A percentile compares a stretch with the other conserved stretches of the same genome.
Evolutionary conservation across 2,888 invertebrate species (phyloP).

Genomic region (Alcis repandata): DNA sequence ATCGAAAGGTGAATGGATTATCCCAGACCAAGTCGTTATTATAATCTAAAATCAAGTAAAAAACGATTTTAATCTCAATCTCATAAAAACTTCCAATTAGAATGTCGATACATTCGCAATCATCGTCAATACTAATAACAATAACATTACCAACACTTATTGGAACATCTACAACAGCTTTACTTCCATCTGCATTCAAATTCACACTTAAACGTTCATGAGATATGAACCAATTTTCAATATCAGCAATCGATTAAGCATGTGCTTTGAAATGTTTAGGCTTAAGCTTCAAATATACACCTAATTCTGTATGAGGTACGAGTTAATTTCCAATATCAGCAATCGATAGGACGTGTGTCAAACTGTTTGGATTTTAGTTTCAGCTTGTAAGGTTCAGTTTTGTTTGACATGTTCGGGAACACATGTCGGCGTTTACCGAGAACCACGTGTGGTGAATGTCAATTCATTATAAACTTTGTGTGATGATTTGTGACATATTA

Average conservation of each 20-base stretch:
- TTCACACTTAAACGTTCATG: slow-evolving; percentile 28
- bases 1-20: background rate
- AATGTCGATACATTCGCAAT: slow-evolving; percentile 42
- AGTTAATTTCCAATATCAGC: slow-evolving; percentile 41
- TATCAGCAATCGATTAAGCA: slow-evolving; percentile 39
- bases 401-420: slow-evolving; percentile 47
- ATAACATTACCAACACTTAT: slow-evolving; percentile 38
- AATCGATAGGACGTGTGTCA: slow-evolving; percentile 34
- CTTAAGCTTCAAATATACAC: slow-evolving; percentile 24
- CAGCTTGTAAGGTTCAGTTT: slow-evolving; percentile 50
- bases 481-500: slow-evolving; percentile 86
- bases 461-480: slow-evolving; percentile 86
- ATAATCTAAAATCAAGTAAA: slow-evolving; percentile 21
- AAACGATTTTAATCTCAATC: slow-evolving; percentile 17
- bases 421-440: slow-evolving; percentile 57
- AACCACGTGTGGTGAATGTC: slow-evolving; percentile 84
- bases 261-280: slow-evolving; percentile 31
- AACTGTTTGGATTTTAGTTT: slow-evolving; percentile 41
- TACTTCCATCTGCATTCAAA: slow-evolving; percentile 20
- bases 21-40: background rate
- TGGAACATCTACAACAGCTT: slow-evolving; percentile 23
- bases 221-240: slow-evolving; percentile 41
- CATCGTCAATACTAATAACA: slow-evolving; percentile 42
- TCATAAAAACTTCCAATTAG: slow-evolving; percentile 37
- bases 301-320: slow-evolving; percentile 32